These are phyloP conservation scores for Apaloderma vittatum DNA, from an alignment of 2,113 vertebrate species.

Conservation along the genomic window DNA sequence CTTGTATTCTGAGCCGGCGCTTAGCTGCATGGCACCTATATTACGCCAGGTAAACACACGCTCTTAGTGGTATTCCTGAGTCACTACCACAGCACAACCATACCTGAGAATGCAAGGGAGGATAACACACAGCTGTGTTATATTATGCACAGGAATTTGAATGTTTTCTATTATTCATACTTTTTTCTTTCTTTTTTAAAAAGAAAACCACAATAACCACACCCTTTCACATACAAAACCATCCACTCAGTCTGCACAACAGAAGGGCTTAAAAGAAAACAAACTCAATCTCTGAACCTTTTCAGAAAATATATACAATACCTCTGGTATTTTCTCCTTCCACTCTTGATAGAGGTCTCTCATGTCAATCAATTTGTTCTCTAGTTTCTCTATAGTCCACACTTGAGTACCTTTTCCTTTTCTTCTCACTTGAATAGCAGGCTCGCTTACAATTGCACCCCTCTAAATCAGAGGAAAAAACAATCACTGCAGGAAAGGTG, in stretches of 20 bases:
- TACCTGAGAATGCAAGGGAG: background rate
- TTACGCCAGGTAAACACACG: background rate
- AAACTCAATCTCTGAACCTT: background rate
- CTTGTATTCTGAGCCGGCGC: background rate
- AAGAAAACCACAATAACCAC: background rate
- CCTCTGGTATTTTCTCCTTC: constrained; percentile 88
- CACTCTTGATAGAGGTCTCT: constrained; percentile 96
- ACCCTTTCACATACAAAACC: background rate
- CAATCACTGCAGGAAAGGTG: background rate
- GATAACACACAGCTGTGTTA: background rate
- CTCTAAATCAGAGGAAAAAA: constrained; percentile 78
- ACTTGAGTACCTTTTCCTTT: constrained; percentile 94
- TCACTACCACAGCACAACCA: background rate
- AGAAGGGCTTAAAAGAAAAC: background rate
- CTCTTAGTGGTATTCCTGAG: background rate
- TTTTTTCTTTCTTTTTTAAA: background rate
- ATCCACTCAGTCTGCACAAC: background rate
- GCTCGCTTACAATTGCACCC: constrained; percentile 95
- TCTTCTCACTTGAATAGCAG: constrained; percentile 94
- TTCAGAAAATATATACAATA: constrained; percentile 40
- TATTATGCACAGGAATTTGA: background rate
- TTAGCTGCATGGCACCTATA: background rate
- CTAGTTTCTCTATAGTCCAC: constrained; percentile 97
- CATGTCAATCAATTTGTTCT: constrained; percentile 98
- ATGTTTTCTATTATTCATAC: background rate